Conservation (phyloP, 2,113 vertebrate species). For the Dascyllus trimaculatus region DNA sequence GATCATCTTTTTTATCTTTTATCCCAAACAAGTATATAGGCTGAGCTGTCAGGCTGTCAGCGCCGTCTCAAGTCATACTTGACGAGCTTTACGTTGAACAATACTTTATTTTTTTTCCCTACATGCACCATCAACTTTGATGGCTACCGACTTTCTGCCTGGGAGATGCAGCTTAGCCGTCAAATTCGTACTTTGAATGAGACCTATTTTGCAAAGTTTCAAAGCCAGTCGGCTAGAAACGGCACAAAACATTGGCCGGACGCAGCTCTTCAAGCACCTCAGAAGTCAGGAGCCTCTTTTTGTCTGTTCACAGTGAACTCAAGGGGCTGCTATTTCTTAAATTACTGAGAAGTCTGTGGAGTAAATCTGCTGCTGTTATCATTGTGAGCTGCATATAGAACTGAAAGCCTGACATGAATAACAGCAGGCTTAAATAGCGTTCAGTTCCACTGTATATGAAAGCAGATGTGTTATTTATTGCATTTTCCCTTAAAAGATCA, state of each 20-base stretch:
- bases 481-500: background rate
- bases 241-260: background rate
- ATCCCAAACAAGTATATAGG: slow-evolving; percentile 3
- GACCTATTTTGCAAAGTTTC: background rate
- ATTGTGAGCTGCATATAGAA: background rate
- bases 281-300: too few relatives aligned
- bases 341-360: background rate
- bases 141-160: slow-evolving; percentile 6
- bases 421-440: slow-evolving; percentile 6
- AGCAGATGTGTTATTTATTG: background rate
- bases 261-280: too few relatives aligned
- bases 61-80: slow-evolving; percentile 9
- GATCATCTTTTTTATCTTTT: background rate
- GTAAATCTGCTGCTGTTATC: background rate
- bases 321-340: too few relatives aligned
- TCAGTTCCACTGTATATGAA: background rate
- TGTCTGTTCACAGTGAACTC: too few relatives aligned
- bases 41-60: slow-evolving; percentile 14
- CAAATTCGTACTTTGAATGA: background rate
- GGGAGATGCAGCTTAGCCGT: slow-evolving; percentile 1
- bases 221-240: background rate
- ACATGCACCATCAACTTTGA: background rate
- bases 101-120: background rate
- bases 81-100: slow-evolving; percentile 24
- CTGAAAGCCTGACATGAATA: background rate